Evolutionary conservation across 2,113 vertebrate species (phyloP).

Genomic region (Cisticola juncidis): DNA sequence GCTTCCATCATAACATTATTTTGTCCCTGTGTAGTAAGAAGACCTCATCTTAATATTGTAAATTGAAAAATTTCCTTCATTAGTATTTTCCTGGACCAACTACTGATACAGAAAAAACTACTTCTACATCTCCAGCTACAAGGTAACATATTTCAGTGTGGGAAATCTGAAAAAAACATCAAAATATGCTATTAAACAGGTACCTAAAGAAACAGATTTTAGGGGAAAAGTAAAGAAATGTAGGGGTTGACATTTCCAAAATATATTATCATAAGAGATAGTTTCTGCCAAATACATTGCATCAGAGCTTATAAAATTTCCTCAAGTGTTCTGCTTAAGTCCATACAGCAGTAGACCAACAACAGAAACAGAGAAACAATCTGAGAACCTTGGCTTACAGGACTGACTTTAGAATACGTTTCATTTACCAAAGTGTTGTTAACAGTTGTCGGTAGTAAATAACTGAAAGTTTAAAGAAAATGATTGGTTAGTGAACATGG

Average conservation of each 20-base stretch:
- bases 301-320: not conserved
- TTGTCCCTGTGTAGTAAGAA: not conserved
- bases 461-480: not conserved
- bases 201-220: not conserved
- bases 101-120: not conserved
- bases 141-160: not conserved
- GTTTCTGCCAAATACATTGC: not conserved
- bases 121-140: not conserved
- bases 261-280: not conserved
- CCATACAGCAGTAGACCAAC: rapidly evolving
- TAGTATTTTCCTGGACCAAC: not conserved
- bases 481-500: not conserved
- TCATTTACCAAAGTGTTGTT: not conserved
- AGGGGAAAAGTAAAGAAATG: not conserved
- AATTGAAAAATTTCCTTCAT: not conserved
- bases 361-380: not conserved
- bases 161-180: not conserved
- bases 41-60: not conserved
- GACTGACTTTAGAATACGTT: not conserved
- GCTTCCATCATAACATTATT: not conserved
- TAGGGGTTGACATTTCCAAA: not conserved
- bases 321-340: rapidly evolving
- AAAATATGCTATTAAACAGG: not conserved
- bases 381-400: not conserved
- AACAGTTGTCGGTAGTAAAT: not conserved